Evolutionary conservation across 2,113 vertebrate genomes (phyloP).

Genomic region (Thalassarche chlororhynchos): DNA sequence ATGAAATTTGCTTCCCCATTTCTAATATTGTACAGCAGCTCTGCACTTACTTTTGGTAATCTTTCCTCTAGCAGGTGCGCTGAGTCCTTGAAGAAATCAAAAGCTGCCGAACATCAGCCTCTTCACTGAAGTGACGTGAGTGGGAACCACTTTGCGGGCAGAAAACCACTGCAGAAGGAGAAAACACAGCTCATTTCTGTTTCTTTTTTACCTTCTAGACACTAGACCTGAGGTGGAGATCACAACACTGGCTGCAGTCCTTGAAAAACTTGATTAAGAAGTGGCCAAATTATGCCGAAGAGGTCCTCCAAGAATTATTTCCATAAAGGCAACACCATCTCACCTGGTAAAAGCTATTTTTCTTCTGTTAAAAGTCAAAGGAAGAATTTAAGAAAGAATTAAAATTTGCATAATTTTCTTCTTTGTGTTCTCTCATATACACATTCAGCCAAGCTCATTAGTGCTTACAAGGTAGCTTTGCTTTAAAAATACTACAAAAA

Average conservation of each 20-base stretch:
- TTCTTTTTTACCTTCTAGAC: background rate
- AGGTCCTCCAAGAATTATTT: background rate
- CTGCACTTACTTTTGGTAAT: background rate
- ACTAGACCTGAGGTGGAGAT: background rate
- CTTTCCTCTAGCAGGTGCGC: background rate
- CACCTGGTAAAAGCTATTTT: background rate
- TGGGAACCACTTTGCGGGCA: background rate
- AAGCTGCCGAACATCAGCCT: background rate
- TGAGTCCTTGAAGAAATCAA: background rate
- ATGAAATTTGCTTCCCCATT: background rate
- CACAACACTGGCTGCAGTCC: background rate
- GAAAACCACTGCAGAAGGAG: background rate
- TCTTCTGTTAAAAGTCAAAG: conserved; percentile 15
- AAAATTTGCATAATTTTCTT: conserved; percentile 29
- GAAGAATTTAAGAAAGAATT: conserved; percentile 10
- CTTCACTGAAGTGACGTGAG: background rate
- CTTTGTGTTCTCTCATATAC: background rate
- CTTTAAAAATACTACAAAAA: conserved; percentile 16
- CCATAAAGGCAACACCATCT: background rate
- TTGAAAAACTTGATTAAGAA: conserved; percentile 12
- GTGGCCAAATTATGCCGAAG: background rate
- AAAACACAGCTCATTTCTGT: background rate
- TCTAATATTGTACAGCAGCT: background rate
- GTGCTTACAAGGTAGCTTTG: background rate
- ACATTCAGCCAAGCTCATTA: background rate